Evolutionary conservation across 1,140 invertebrate genomes (phyloP), one percentile per base, ranked within the genome.

Genomic region (Chelonus insularis): DNA sequence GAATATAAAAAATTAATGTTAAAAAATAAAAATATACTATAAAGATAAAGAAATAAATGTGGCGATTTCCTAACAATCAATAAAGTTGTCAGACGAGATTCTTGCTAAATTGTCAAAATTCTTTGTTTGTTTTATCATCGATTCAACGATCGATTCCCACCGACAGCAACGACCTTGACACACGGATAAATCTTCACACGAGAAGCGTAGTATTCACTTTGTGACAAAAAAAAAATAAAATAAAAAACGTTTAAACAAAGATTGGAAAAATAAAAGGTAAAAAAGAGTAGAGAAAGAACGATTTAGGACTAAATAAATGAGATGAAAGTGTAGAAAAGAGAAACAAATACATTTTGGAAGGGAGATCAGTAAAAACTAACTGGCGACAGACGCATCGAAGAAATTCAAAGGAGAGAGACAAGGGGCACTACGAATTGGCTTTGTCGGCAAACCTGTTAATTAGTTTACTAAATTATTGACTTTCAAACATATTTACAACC

Each of bases 391-490:
- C 21, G 18, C 20, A 29, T 36, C 29, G 16, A 43, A 43, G 5
- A 43, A 12, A 55, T 14, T 25, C 4, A 1, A 21, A 9, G 56
- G 18, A 32, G 11, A 7, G 6, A 7, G 6, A 29, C 34, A 48
- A 58, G 56, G 55, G 41, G 9, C 45, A 39, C 20, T 29, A 29
- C 20, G 68, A 67, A 72, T 64, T 65, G 65, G 77, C 79, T 81
- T 81, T 80, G 78, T 80, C 78, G 79, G 77, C 77, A 68, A 72
- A 25, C 64, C 67, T 72, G 76, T 76, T 81, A 80, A 81, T 81
- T 80, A 80, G 78, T 81, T 81, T 80, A 80, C 78, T 77, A 79
- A 79, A 75, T 81, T 82, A 82, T 81, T 74, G 79, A 77, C 70
- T 70, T 68, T 65, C 62, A 63, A 64, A 61, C 64, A 72, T 77